Evolutionary conservation across 2,113 vertebrate genomes (phyloP), one percentile per base, ranked within the genome.

Genomic region (Siniperca chuatsi): DNA sequence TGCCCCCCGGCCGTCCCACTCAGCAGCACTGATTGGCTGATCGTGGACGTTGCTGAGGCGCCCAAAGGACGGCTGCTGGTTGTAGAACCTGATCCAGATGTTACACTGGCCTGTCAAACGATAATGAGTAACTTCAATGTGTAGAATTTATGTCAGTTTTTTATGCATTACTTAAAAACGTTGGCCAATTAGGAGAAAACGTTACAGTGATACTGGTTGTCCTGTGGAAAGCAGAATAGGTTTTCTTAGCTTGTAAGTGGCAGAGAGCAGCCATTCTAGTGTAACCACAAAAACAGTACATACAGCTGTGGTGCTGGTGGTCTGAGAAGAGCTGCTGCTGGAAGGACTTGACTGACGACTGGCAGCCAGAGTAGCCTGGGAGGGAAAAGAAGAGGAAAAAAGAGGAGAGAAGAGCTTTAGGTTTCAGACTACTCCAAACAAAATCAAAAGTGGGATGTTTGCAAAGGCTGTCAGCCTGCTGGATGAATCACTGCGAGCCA

Each of bases 1-100:
- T 98, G 98, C 90, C 61, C 97, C 82, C 86, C 96, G 66, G 94
- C 89, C n/a, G 97, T 94, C 40, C 97, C 98, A 1, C 98, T 97
- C 33, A 99, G 96, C 23, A 99, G 94, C 83, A 99, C 97, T 0
- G 98, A 98, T n/a, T 99, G 98, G 0, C 97, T 99, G 91, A 99
- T 95, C 1, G 95, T 94, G 50, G 95, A 95, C 2, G 95, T 92
- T 0, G 97, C 97, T 0, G 97, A 97, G 71, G 97, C 95, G 0
- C 96, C 93, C 40, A 95, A 74, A 0, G 95, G 92, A 25, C 95
- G 95, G 33, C 94, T 92, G 88, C 92, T 94, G 78, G 93, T 81
- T 35, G 94, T 81, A 18, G 93, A 92, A 6, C 90, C 89, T 1
- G 93, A 90, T 69, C 92, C 95, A 54, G 94, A 90, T 2, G 94